Conservation (phyloP, 2,113 vertebrate genomes). For the Zosterops borbonicus region DNA sequence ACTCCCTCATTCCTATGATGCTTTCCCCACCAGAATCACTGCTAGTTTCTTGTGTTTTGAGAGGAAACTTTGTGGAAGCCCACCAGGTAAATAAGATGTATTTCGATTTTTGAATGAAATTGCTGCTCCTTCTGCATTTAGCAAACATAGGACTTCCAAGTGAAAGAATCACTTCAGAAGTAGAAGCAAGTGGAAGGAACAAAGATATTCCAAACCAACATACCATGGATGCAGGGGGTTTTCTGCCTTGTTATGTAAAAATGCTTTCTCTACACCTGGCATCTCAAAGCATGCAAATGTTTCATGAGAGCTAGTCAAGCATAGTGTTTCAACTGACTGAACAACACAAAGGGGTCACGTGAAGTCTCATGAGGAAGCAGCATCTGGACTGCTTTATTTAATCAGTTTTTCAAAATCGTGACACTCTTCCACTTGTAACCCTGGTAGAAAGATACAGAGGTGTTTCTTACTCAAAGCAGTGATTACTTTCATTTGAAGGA, state of each 20-base stretch:
- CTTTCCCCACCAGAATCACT: constrained; percentile 94
- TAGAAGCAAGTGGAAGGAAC: background rate
- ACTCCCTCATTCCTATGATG: constrained; percentile 89
- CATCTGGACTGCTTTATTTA: background rate
- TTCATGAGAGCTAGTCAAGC: background rate
- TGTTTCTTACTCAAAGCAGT: background rate
- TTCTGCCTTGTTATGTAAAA: background rate
- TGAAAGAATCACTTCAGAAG: background rate
- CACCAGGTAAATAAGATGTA: constrained; percentile 84
- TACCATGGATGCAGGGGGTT: background rate
- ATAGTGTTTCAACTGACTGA: background rate
- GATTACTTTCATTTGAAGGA: background rate
- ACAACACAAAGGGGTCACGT: background rate
- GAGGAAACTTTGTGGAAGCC: constrained; percentile 90
- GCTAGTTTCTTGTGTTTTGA: constrained; percentile 89
- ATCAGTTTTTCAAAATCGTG: background rate
- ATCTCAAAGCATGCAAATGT: background rate
- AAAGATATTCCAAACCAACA: background rate
- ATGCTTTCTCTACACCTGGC: background rate
- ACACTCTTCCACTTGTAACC: background rate
- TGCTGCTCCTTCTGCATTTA: background rate
- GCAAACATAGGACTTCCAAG: background rate
- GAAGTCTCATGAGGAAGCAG: background rate
- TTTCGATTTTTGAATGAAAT: background rate
- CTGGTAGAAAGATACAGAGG: background rate